A percentile compares a stretch with the other conserved stretches of the same genome.
Evolutionary conservation across 1,140 invertebrate species (phyloP).

Genomic region (Argopecten irradians): DNA sequence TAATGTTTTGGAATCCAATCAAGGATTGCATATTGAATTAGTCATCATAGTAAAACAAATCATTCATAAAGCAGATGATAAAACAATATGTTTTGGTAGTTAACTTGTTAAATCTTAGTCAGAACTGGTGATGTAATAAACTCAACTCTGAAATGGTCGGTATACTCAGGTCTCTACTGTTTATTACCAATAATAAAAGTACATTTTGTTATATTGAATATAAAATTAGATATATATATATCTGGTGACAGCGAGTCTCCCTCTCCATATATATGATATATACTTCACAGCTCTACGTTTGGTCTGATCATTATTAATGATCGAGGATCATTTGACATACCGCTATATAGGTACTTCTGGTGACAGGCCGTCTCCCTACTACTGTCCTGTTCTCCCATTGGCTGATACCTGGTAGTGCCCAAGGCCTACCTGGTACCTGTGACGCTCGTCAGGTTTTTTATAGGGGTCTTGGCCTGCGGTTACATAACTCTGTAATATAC

Average conservation of each 20-base stretch:
- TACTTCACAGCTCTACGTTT: not conserved
- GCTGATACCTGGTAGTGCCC: not conserved
- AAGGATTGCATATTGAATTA: too few relatives aligned
- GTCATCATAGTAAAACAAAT: too few relatives aligned
- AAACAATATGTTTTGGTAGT: too few relatives aligned
- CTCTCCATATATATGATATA: too few relatives aligned
- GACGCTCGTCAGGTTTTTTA: constrained; percentile 8
- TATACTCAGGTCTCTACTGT: not conserved
- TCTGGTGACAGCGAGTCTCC: not conserved
- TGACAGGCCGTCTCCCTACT: not conserved
- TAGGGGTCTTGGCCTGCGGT: not conserved
- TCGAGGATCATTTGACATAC: not conserved
- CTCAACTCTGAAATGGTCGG: too few relatives aligned
- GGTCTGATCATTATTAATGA: constrained; percentile 4
- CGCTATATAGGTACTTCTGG: not conserved
- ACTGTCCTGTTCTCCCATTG: not conserved
- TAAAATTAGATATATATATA: too few relatives aligned
- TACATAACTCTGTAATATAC: not conserved
- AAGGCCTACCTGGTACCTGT: not conserved
- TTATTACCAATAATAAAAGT: not conserved
- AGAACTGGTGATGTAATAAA: too few relatives aligned
- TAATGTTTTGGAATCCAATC: too few relatives aligned
- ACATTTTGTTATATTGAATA: not conserved
- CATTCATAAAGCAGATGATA: too few relatives aligned
- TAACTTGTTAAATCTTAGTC: too few relatives aligned